These are phyloP conservation scores for Sanderia malayensis DNA, from an alignment of 30 jellyfish, hydroid and myxozoan species.

Conservation along the genomic window DNA sequence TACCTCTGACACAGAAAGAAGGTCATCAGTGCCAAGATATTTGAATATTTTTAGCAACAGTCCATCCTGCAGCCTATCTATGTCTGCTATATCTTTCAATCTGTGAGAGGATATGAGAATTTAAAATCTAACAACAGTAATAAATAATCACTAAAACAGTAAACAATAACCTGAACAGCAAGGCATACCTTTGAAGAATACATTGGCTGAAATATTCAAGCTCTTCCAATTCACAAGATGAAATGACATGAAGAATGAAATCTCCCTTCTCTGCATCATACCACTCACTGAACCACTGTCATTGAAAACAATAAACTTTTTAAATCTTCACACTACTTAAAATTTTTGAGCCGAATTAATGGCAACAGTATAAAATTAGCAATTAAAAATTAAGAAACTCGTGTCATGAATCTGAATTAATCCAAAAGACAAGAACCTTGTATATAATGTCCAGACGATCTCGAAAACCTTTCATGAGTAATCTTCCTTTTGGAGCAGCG, in stretches of 20 bases:
- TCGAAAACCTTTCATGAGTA: conserved; percentile 27
- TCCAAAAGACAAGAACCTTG: conserved; percentile 17
- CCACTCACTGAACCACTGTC: conserved; percentile 59
- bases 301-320: background rate
- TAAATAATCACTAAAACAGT: background rate
- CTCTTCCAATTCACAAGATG: conserved; percentile 47
- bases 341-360: no score
- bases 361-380: background rate
- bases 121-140: no score
- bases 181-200: conserved; percentile 55
- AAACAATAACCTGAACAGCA: no score
- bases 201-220: conserved; percentile 66
- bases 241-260: conserved; percentile 41
- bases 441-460: conserved; percentile 8
- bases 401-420: background rate
- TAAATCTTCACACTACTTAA: background rate
- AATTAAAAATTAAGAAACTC: no score
- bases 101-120: no score
- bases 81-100: conserved; percentile 50
- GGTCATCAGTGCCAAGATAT: conserved; percentile 26
- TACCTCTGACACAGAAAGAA: conserved; percentile 28
- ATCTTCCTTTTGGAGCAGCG: conserved; percentile 48
- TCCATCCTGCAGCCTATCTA: conserved; percentile 60
- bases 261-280: conserved; percentile 85
- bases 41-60: conserved; percentile 46